Conservation (phyloP, 1,140 invertebrate genomes). For the Pseudomyrmex dendroicus region DNA sequence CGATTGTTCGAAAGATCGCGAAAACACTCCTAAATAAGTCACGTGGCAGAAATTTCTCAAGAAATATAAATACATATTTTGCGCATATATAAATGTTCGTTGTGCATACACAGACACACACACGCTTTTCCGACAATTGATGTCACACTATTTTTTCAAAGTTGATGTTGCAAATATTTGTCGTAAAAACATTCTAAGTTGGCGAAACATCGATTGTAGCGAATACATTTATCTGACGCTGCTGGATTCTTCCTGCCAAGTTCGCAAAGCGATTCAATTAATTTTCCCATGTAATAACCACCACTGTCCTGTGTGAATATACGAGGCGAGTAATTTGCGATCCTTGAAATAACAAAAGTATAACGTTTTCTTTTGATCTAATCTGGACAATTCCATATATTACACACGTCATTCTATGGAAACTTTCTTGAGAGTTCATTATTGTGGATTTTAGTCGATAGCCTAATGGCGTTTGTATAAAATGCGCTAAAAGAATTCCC, state of each 20-base stretch:
- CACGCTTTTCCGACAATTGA: background rate
- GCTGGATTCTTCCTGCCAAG: slow-evolving; percentile 5
- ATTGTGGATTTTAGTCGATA: background rate
- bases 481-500: slow-evolving; percentile 20
- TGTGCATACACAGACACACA: background rate
- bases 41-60: background rate
- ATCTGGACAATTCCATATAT: background rate
- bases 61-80: background rate
- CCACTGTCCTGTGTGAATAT: background rate
- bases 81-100: background rate
- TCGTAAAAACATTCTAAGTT: background rate
- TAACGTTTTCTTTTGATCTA: background rate
- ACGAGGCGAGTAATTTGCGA: slow-evolving; percentile 11
- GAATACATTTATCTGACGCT: slow-evolving; percentile 51
- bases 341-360: background rate
- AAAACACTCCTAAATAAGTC: background rate
- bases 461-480: slow-evolving; percentile 22
- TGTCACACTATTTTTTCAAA: background rate
- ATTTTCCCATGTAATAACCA: slow-evolving; percentile 10
- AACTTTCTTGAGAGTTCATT: slow-evolving; percentile 10
- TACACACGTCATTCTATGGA: slow-evolving; percentile 23
- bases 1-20: background rate
- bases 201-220: background rate
- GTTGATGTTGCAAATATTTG: slow-evolving; percentile 12
- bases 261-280: slow-evolving; percentile 14